Conservation (phyloP, 2,888 invertebrate species). For the Lasioglossum pauxillum region DNA sequence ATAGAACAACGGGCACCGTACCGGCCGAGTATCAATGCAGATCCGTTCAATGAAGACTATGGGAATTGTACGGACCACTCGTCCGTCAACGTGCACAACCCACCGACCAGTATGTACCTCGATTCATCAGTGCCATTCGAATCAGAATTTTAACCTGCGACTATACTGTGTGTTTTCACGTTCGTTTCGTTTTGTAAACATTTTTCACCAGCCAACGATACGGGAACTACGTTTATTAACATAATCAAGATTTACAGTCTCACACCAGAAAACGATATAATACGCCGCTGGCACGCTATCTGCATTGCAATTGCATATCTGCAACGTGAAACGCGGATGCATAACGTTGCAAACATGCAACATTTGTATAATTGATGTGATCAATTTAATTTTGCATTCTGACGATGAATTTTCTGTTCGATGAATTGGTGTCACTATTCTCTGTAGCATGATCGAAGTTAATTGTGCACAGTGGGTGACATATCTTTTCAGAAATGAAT, state of each 20-base stretch:
- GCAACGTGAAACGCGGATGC: neutral
- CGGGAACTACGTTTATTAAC: neutral
- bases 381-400: neutral
- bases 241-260: conserved; percentile 1
- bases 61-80: conserved; percentile 48
- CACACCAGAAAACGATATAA: neutral
- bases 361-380: neutral
- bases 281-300: neutral
- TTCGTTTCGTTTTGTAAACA: neutral
- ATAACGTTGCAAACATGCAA: neutral
- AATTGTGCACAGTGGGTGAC: neutral
- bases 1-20: conserved; percentile 56
- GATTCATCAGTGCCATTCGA: conserved; percentile 13
- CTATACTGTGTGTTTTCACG: neutral
- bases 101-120: conserved; percentile 12
- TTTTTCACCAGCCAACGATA: neutral
- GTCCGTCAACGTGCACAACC: conserved; percentile 28
- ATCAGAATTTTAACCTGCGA: conserved; percentile 32
- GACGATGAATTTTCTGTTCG: neutral
- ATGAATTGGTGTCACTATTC: neutral
- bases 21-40: conserved; percentile 58
- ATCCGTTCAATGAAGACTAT: conserved; percentile 51
- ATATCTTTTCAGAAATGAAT: too few species aligned
- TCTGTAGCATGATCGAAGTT: neutral
- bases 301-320: neutral